Base-by-base conservation (phyloP, 2,888 invertebrate genomes). In the Tenodera sinensis region DNA sequence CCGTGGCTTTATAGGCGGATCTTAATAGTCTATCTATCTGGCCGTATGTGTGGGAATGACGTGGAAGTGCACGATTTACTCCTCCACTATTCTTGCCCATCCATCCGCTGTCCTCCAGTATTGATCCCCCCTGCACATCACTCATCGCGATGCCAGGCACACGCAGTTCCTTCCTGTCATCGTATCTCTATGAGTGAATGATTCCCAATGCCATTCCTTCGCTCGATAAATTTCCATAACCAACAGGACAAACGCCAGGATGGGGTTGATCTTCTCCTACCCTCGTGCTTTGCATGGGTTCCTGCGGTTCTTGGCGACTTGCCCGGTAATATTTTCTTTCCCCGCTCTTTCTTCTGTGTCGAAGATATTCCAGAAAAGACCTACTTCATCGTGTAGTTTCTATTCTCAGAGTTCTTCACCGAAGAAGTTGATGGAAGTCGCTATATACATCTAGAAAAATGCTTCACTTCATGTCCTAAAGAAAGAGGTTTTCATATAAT, bases 161-260 rank as follows among this genome's bases (percentile, higher is more conserved):
- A 71, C 54, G 42, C 42, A 71, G 54, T 71, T 71, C 54, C 54
- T 84, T 28, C 28, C 25, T 28, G 30, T 28, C 30, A 85, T 85
- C 85, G 42, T 47, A 25, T 20, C 42, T 47, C 71, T 86, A 86
- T 71, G 71, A 71, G 86, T 84, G 84, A 84, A 27, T 84, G 84
- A 84, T 34, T 84, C 84, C 28, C 84, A 28, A 81, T 86, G 14
- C 27, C 71, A 81, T 86, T 27, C 27, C 71, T 71, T 28, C 86
- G 71, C 86, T 71, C 86, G 54, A 71, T 71, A 86, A 86, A 85
- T 71, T 86, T 86, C 86, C 86, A 86, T 54, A 86, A 71, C 54
- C 54, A 71, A 71, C 54, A 71, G 54, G 54, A 71, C 54, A 71
- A 25, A 71, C 54, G 54, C 54, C 54, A 71, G 54, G 54, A 71